Percentiles rank a stretch among this genome's conserved stretches.
Conservation (phyloP, 37 sponge, comb jelly and placozoan species). For the Ephydatia muelleri region DNA sequence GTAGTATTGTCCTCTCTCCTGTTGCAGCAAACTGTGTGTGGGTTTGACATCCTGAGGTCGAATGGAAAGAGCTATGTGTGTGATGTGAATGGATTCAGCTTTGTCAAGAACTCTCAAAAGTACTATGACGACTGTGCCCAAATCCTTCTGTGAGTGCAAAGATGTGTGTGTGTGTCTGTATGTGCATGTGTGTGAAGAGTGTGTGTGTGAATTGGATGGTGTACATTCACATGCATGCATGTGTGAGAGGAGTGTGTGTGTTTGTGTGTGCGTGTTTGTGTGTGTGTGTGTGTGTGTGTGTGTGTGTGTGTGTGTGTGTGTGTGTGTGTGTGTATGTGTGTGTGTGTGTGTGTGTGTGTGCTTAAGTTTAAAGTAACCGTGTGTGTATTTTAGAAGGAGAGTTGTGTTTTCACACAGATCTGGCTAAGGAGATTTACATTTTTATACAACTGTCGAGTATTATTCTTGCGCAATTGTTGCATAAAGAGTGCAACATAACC, state of each 20-base stretch:
- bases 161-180: neutral
- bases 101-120: constrained; percentile 92
- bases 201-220: neutral
- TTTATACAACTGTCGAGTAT: too few species aligned
- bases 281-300: too few species aligned
- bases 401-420: too few species aligned
- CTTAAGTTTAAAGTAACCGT: too few species aligned
- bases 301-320: too few species aligned
- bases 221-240: constrained; percentile 6
- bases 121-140: constrained; percentile 96
- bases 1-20: neutral
- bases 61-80: constrained; percentile 96
- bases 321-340: too few species aligned
- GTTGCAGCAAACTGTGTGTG: constrained; percentile 94
- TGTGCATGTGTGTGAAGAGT: neutral
- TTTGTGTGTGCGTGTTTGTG: too few species aligned
- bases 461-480: too few species aligned
- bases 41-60: constrained; percentile 92
- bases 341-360: too few species aligned
- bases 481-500: neutral
- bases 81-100: constrained; percentile 98
- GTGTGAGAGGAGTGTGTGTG: neutral
- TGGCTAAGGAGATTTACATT: too few species aligned
- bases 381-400: too few species aligned
- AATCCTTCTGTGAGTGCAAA: constrained; percentile 78